These are phyloP conservation scores for Oreortyx pictus DNA, from an alignment of 2,797 vertebrate genomes.

Conservation along the genomic window DNA sequence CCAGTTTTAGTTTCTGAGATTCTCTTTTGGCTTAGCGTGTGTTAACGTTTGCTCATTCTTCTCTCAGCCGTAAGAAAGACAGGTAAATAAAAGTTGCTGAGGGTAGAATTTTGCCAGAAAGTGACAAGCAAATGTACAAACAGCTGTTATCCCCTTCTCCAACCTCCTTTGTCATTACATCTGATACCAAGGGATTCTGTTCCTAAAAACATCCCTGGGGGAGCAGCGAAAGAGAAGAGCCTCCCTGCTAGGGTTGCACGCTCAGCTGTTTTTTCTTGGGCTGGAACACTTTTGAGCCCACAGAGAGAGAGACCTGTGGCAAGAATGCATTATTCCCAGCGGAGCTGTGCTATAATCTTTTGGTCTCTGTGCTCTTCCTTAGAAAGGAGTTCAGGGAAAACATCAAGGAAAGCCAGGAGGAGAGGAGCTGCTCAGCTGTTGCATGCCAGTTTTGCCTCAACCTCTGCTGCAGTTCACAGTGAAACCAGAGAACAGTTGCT, in stretches of 20 bases:
- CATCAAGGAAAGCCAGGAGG: neutral
- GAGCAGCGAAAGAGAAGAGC: neutral
- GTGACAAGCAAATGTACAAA: neutral
- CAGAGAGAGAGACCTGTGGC: neutral
- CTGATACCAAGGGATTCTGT: neutral
- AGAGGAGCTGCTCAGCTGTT: neutral
- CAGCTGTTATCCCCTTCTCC: neutral
- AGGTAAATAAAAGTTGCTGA: fast-evolving
- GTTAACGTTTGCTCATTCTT: neutral
- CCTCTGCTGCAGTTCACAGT: neutral
- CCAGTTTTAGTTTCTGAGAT: neutral
- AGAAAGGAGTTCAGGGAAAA: constrained; percentile 26
- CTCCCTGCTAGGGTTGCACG: neutral
- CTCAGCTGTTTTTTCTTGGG: neutral
- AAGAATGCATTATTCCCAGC: constrained; percentile 2
- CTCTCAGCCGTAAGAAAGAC: neutral
- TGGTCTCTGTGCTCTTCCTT: constrained; percentile 1
- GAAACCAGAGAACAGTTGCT: neutral
- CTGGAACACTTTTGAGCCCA: neutral
- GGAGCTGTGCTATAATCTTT: neutral
- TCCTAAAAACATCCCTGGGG: neutral
- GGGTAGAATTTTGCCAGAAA: neutral
- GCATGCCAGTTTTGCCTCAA: neutral
- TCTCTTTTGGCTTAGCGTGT: neutral
- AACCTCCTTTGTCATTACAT: fast-evolving